Percentiles rank a stretch among this genome's conserved stretches.
These are phyloP conservation scores for Idaea biselata DNA, from an alignment of 2,888 invertebrate genomes.

Conservation along the genomic window DNA sequence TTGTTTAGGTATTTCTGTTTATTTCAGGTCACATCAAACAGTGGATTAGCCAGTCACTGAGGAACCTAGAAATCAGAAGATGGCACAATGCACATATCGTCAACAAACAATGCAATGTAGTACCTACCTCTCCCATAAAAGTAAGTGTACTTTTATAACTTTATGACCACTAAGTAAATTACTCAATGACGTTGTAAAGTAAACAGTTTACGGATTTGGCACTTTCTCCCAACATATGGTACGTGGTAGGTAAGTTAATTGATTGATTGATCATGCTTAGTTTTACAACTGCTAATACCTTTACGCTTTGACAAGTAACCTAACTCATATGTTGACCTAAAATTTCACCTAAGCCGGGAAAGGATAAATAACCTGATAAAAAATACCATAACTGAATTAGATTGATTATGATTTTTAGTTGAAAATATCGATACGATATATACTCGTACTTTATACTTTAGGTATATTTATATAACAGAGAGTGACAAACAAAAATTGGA, in stretches of 20 bases:
- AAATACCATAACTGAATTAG: too few species aligned
- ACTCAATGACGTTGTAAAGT: neutral
- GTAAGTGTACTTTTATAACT: neutral
- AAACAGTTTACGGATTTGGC: neutral
- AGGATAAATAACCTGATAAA: constrained; percentile 6
- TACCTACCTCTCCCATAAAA: neutral
- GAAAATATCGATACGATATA: too few species aligned
- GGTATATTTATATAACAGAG: too few species aligned
- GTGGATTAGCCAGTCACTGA: too few species aligned
- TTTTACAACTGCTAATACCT: constrained; percentile 41
- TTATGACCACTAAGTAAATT: neutral
- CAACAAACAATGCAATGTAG: too few species aligned
- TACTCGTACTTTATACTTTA: too few species aligned
- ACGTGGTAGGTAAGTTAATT: neutral
- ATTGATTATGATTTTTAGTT: too few species aligned
- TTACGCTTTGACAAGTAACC: constrained; percentile 6
- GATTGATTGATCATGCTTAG: neutral
- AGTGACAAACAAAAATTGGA: too few species aligned
- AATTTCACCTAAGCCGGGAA: neutral
- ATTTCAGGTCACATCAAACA: too few species aligned
- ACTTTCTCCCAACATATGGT: neutral
- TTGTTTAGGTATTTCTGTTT: too few species aligned
- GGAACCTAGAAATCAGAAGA: too few species aligned
- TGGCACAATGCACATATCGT: too few species aligned
- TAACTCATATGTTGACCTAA: neutral